Evolutionary conservation across 1,140 invertebrate genomes (phyloP).

Genomic region (Drosophila lacteicornis): DNA sequence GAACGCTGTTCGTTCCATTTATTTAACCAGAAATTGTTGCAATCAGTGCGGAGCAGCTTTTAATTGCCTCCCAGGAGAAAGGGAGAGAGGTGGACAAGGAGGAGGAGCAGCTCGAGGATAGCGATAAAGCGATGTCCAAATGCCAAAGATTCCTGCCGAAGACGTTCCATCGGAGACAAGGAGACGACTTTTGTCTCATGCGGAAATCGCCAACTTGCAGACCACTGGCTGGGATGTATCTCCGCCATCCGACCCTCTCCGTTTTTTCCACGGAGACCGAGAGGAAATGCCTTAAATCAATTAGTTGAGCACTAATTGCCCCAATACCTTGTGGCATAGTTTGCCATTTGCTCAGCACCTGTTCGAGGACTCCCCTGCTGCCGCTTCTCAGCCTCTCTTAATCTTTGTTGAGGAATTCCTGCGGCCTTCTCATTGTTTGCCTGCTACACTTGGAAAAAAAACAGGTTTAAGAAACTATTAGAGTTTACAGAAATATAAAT

Average conservation of each 20-base stretch:
- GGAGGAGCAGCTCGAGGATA: conserved; percentile 35
- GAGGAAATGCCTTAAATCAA: conserved; percentile 84
- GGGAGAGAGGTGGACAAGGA: background rate
- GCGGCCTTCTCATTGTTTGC: conserved; percentile 80
- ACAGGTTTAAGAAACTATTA: no score
- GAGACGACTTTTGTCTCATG: conserved; percentile 72
- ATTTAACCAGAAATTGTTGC: conserved; percentile 79
- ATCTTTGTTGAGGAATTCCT: conserved; percentile 75
- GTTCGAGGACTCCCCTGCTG: conserved; percentile 41
- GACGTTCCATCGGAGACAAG: conserved; percentile 68
- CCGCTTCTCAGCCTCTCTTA: conserved; percentile 41
- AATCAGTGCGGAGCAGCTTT: conserved; percentile 75
- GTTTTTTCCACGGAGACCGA: conserved; percentile 42
- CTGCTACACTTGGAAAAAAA: conserved; percentile 11
- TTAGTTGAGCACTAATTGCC: conserved; percentile 84
- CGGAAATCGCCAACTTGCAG: conserved; percentile 59
- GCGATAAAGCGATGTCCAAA: conserved; percentile 67
- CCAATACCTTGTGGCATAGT: conserved; percentile 84
- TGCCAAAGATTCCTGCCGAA: conserved; percentile 68
- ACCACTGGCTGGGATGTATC: conserved; percentile 2
- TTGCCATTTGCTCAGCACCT: conserved; percentile 80
- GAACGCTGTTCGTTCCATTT: conserved; percentile 71
- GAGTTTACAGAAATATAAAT: background rate
- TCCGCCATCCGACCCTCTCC: conserved; percentile 12
- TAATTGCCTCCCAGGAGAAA: conserved; percentile 63